Evolutionary conservation across 2,888 invertebrate species (phyloP), one percentile per base, ranked within the genome.

Genomic region (Oligia latruncula): DNA sequence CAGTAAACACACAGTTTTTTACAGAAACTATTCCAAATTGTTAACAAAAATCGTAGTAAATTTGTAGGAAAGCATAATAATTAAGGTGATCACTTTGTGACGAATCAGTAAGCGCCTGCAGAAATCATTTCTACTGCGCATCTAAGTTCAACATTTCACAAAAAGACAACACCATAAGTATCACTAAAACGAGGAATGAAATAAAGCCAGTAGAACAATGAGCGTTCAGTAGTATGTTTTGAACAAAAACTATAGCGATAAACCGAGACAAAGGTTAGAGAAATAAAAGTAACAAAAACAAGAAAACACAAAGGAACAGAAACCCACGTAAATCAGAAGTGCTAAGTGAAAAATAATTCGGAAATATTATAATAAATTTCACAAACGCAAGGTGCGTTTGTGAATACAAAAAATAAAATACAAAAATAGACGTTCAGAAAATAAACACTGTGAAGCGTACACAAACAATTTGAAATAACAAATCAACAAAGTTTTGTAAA

Each of bases 241-340:
- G 58, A 60, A 71, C 71, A n/a, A 46, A 81, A 40, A 13, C 1
- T 29, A 62, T 67, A 40, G 40, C 52, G 52, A 74, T 71, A 67
- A 74, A 67, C 17, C 5, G 2, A 80, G 58, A 73, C 40, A 62
- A 73, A 40, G 6, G 15, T 46, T 74, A 64, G 20, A 77, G 68
- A 70, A 79, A 83, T 29, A 74, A 81, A 83, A 85, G 46, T 46
- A 73, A 71, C 35, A 66, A 71, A 82, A 71, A 81, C 58, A 81
- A 55, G 23, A 62, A 58, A 62, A 66, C 66, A 81, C 81, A 84
- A 64, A 66, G 60, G 23, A 17, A 3, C 2, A 49, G 73, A 58
- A 73, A 55, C 5, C 55, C 55, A 15, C 5, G 15, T 79, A 52
- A 55, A 60, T 62, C 23, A 73, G 70, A 73, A 76, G 81, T 66